Percentiles rank a stretch among this genome's conserved stretches.
Conservation (phyloP, 2,113 vertebrate genomes). For the Callocephalon fimbriatum region DNA sequence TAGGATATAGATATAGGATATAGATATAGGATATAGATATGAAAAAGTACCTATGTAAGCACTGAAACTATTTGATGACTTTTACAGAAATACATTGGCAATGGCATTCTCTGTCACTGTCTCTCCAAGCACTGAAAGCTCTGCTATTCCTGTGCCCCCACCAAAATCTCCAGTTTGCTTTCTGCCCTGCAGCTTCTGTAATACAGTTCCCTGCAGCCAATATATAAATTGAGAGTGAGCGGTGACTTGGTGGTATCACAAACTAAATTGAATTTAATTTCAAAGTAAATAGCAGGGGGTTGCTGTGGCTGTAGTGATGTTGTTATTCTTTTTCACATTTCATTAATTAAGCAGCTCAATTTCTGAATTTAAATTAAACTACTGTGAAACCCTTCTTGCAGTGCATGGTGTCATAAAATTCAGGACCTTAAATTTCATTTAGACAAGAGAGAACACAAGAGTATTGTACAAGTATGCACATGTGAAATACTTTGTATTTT, state of each 20-base stretch:
- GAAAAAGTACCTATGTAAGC: background rate
- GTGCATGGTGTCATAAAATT: background rate
- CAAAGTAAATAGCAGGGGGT: background rate
- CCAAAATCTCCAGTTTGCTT: background rate
- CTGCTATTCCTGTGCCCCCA: background rate
- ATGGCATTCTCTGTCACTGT: background rate
- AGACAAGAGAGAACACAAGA: background rate
- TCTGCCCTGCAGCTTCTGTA: background rate
- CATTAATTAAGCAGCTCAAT: background rate
- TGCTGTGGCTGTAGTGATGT: background rate
- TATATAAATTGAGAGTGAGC: fast-evolving
- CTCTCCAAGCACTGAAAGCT: background rate
- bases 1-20: too few species aligned
- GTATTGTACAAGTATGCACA: background rate
- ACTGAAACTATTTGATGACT: background rate
- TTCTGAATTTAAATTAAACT: background rate
- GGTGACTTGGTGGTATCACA: background rate
- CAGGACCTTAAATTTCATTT: background rate
- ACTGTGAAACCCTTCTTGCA: background rate
- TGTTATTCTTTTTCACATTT: background rate
- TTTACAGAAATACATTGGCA: background rate
- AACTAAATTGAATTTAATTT: background rate
- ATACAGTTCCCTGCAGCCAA: background rate
- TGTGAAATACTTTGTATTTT: background rate
- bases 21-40: background rate